Evolutionary conservation across 1,140 invertebrate genomes (phyloP).

Genomic region (Apis dorsata): DNA sequence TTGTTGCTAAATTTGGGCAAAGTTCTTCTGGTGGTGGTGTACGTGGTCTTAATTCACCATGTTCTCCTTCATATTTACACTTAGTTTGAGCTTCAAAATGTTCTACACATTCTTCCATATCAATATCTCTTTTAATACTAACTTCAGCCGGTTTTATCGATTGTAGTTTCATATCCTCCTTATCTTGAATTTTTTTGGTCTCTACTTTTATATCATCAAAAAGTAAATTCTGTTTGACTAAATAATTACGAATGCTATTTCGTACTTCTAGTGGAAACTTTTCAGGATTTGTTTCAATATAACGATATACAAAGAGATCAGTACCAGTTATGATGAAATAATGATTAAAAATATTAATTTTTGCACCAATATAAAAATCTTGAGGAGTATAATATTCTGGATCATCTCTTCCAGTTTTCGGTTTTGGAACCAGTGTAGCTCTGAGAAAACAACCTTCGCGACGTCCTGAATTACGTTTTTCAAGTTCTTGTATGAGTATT

Average conservation of each 20-base stretch:
- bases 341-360: constrained; percentile 84
- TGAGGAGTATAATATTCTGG: constrained; percentile 84
- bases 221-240: constrained; percentile 72
- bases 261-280: constrained; percentile 84
- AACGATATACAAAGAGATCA: constrained; percentile 85
- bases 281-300: constrained; percentile 85
- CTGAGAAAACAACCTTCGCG: constrained; percentile 86
- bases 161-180: neutral
- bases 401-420: constrained; percentile 82
- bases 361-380: constrained; percentile 85
- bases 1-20: constrained; percentile 20
- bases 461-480: constrained; percentile 85
- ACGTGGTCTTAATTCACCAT: constrained; percentile 16
- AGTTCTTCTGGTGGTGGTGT: constrained; percentile 30
- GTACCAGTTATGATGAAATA: constrained; percentile 85
- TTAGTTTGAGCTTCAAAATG: constrained; percentile 15
- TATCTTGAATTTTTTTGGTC: constrained; percentile 20
- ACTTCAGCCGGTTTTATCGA: neutral
- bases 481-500: constrained; percentile 83
- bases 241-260: constrained; percentile 83
- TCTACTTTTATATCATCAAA: constrained; percentile 38
- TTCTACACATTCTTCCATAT: neutral
- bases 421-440: constrained; percentile 85
- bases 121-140: neutral
- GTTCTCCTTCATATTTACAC: constrained; percentile 28